Evolutionary conservation across 2,888 invertebrate species (phyloP).

Genomic region (Patella caerulea): DNA sequence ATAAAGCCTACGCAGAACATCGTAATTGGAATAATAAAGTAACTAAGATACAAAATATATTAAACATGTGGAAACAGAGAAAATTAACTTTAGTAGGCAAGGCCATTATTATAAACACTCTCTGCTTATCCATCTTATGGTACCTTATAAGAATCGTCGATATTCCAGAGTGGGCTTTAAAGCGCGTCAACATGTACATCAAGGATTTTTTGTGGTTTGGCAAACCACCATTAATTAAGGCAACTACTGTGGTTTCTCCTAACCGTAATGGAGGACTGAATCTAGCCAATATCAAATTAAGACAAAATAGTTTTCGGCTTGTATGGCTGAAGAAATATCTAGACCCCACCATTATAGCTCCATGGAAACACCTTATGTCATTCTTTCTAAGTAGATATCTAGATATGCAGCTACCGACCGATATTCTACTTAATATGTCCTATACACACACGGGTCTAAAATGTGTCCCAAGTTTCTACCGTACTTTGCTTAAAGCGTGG

Average conservation of each 20-base stretch:
- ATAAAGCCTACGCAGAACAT: not conserved
- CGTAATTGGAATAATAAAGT: not conserved
- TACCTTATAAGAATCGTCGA: not conserved
- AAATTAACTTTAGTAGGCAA: not conserved
- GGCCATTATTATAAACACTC: not conserved
- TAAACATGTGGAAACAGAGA: not conserved
- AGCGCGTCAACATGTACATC: not conserved
- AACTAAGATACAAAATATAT: not conserved
- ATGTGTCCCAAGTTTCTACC: not conserved
- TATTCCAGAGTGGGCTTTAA: not conserved
- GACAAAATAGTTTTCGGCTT: not conserved
- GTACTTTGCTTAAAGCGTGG: not conserved
- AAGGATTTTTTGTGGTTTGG: not conserved
- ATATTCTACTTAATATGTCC: not conserved
- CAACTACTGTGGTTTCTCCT: not conserved
- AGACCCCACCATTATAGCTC: not conserved
- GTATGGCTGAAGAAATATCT: not conserved
- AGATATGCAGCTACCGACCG: not conserved
- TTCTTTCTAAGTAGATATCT: not conserved
- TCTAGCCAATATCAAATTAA: not conserved
- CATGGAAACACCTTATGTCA: not conserved
- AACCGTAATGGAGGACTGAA: not conserved
- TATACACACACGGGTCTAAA: not conserved
- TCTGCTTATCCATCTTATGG: not conserved
- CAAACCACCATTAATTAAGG: not conserved